Evolutionary conservation across 1,140 invertebrate genomes (phyloP).

Genomic region (Sweltsa coloradensis): DNA sequence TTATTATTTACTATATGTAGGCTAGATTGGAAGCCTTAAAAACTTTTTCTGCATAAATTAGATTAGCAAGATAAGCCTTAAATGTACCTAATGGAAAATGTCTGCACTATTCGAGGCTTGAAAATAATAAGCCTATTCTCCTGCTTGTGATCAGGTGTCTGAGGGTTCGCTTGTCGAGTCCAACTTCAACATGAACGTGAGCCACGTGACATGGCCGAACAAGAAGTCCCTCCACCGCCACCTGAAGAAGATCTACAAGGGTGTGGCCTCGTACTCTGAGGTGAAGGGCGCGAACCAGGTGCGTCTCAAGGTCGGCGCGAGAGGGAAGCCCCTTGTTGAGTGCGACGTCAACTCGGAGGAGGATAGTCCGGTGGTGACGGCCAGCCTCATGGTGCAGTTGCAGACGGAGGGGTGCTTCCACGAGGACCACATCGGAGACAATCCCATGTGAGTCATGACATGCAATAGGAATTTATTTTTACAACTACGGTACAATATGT

Average conservation of each 20-base stretch:
- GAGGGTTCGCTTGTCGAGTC: conserved; percentile 7
- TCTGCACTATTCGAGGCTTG: background rate
- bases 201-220: conserved; percentile 4
- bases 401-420: conserved; percentile 12
- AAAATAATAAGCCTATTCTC: no score
- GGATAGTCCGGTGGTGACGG: conserved; percentile 7
- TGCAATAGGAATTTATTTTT: no score
- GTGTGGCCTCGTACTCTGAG: conserved; percentile 8
- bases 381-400: conserved; percentile 1
- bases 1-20: no score
- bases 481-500: no score
- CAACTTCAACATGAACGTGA: conserved; percentile 6
- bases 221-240: conserved; percentile 1
- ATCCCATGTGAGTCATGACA: conserved; percentile 1
- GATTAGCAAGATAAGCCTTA: background rate
- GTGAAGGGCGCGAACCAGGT: conserved; percentile 10
- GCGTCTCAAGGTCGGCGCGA: conserved; percentile 6
- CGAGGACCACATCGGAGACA: conserved; percentile 11
- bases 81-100: no score
- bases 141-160: no score
- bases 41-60: no score
- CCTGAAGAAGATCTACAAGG: background rate
- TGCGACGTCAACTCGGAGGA: conserved; percentile 1
- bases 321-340: background rate
- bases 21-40: no score